Evolutionary conservation across 2,797 vertebrate genomes (phyloP).

Genomic region (Centropyge bicolor): DNA sequence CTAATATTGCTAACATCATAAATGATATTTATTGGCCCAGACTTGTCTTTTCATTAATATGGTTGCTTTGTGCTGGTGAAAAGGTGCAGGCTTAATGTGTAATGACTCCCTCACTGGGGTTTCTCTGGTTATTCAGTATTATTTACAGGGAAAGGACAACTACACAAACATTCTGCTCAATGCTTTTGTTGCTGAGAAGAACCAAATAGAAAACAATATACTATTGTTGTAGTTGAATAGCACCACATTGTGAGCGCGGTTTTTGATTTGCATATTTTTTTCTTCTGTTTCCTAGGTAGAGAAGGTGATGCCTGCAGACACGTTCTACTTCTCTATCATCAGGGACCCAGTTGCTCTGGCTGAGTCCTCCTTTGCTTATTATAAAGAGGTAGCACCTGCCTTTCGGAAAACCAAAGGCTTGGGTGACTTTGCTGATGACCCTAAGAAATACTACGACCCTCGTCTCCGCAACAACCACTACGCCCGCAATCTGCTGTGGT

Average conservation of each 20-base stretch:
- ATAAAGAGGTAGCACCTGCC: conserved; percentile 89
- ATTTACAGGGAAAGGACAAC: neutral
- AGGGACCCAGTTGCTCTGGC: conserved; percentile 90
- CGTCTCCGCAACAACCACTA: conserved; percentile 91
- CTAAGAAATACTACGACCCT: conserved; percentile 80
- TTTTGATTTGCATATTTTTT: neutral
- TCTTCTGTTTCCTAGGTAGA: conserved; percentile 84
- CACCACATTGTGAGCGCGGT: neutral
- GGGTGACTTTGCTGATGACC: conserved; percentile 86
- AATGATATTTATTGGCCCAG: too few relatives aligned
- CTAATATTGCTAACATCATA: too few relatives aligned
- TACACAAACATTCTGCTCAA: neutral
- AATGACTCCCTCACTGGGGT: too few relatives aligned
- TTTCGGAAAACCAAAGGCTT: conserved; percentile 86
- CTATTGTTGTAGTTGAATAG: neutral
- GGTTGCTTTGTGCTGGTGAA: too few relatives aligned
- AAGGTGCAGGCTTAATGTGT: too few relatives aligned
- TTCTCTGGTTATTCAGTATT: neutral
- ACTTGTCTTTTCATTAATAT: too few relatives aligned
- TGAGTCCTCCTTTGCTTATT: conserved; percentile 94
- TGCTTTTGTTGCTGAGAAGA: neutral
- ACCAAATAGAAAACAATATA: neutral
- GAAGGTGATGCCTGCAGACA: conserved; percentile 92
- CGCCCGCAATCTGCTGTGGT: conserved; percentile 92
- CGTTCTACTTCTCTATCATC: conserved; percentile 95